Conservation (phyloP, 2,797 vertebrate genomes). For the Halcyon smyrnensis region DNA sequence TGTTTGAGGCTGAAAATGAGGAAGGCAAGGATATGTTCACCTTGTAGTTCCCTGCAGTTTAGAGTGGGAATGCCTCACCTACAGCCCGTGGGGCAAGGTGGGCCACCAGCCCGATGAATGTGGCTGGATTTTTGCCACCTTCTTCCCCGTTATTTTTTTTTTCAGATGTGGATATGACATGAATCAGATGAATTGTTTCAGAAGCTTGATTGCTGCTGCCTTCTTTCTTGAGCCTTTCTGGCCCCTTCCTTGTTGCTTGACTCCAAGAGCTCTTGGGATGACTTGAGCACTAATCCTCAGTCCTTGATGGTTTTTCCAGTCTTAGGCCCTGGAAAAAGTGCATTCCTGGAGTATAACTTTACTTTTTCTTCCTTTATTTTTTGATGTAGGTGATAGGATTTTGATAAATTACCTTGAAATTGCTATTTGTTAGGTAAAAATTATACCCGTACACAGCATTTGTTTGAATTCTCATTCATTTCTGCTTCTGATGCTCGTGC, state of each 20-base stretch:
- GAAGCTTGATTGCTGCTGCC: not conserved
- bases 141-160: not conserved
- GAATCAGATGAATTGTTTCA: not conserved
- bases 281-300: not conserved
- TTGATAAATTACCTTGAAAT: constrained; percentile 38
- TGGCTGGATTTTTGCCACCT: not conserved
- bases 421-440: not conserved
- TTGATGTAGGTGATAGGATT: constrained; percentile 3
- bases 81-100: not conserved
- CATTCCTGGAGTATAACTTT: not conserved
- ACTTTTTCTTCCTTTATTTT: not conserved
- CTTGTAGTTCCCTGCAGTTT: not conserved
- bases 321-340: not conserved
- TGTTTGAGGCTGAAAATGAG: not conserved
- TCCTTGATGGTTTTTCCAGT: not conserved
- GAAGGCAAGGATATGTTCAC: not conserved
- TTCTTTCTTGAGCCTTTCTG: not conserved
- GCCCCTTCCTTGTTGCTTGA: not conserved
- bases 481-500: constrained; percentile 8
- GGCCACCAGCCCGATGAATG: not conserved
- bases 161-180: not conserved
- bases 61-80: not conserved
- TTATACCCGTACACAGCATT: not conserved
- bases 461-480: constrained; percentile 44
- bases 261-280: not conserved